Evolutionary conservation across 2,888 invertebrate species (phyloP).

Genomic region (Diarsia mendica): DNA sequence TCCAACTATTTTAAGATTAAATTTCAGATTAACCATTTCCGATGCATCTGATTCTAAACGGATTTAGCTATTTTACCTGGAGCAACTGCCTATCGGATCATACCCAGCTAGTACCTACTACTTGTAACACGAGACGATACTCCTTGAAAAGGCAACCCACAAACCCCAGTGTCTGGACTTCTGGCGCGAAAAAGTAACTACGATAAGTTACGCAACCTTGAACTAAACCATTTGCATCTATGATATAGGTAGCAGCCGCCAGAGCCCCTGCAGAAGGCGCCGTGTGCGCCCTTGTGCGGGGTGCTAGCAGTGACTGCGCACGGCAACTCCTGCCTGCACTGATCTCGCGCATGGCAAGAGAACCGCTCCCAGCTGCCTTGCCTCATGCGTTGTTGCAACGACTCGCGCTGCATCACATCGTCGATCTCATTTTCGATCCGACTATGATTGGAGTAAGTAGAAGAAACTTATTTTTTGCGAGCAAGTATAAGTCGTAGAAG

Average conservation of each 20-base stretch:
- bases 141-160: not conserved
- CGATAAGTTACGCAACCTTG: not conserved
- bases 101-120: not conserved
- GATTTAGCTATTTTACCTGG: not conserved
- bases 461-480: not conserved
- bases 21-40: not conserved
- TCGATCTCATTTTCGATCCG: slow-evolving; percentile 85
- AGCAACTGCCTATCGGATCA: not conserved
- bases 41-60: not conserved
- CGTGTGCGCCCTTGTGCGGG: slow-evolving; percentile 85
- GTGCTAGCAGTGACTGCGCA: slow-evolving; percentile 80
- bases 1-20: not conserved
- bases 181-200: not conserved
- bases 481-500: not conserved
- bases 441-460: slow-evolving; percentile 81
- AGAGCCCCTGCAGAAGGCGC: slow-evolving; percentile 87
- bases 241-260: slow-evolving; percentile 82
- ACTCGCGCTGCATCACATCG: slow-evolving; percentile 83
- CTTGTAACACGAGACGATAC: not conserved
- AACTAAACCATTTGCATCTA: not conserved
- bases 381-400: slow-evolving; percentile 86
- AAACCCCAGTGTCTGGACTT: not conserved
- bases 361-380: slow-evolving; percentile 87
- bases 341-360: slow-evolving; percentile 86
- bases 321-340: slow-evolving; percentile 83